Evolutionary conservation across 2,888 invertebrate species (phyloP).

Genomic region (Tetranychus piercei): DNA sequence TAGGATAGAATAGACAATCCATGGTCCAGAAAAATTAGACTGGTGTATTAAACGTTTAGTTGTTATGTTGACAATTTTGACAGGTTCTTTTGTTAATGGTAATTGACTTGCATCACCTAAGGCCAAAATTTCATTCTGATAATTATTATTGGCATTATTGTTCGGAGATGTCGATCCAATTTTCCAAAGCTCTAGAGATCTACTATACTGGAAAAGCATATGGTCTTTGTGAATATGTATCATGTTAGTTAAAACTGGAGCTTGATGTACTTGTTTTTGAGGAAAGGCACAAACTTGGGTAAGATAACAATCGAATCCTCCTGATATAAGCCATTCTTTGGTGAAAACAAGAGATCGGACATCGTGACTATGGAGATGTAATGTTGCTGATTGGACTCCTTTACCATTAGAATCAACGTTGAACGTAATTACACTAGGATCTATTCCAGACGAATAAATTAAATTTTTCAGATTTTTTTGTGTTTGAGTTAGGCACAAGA

Average conservation of each 20-base stretch:
- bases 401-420: slow-evolving; percentile 42
- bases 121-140: not conserved
- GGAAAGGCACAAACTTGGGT: slow-evolving; percentile 6
- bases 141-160: not conserved
- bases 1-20: slow-evolving; percentile 16
- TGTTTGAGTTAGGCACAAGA: slow-evolving; percentile 43
- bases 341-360: slow-evolving; percentile 50
- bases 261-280: slow-evolving; percentile 4
- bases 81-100: slow-evolving; percentile 11
- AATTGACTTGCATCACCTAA: not conserved
- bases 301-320: slow-evolving; percentile 17
- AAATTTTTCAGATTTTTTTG: slow-evolving; percentile 28
- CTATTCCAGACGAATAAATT: slow-evolving; percentile 40
- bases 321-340: slow-evolving; percentile 14
- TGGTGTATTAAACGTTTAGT: slow-evolving; percentile 14
- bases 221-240: not conserved
- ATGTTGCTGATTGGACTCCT: slow-evolving; percentile 43
- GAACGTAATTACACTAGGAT: slow-evolving; percentile 58
- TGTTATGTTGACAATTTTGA: slow-evolving; percentile 14
- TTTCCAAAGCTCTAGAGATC: slow-evolving; percentile 18
- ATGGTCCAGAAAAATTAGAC: slow-evolving; percentile 7
- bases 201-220: slow-evolving; percentile 16
- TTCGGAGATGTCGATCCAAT: not conserved
- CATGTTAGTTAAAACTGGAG: slow-evolving; percentile 9
- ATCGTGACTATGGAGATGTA: slow-evolving; percentile 67